phyloP scores from a whole-genome alignment of 2,888 invertebrate species.

The Linnaemya tessellans region DNA sequence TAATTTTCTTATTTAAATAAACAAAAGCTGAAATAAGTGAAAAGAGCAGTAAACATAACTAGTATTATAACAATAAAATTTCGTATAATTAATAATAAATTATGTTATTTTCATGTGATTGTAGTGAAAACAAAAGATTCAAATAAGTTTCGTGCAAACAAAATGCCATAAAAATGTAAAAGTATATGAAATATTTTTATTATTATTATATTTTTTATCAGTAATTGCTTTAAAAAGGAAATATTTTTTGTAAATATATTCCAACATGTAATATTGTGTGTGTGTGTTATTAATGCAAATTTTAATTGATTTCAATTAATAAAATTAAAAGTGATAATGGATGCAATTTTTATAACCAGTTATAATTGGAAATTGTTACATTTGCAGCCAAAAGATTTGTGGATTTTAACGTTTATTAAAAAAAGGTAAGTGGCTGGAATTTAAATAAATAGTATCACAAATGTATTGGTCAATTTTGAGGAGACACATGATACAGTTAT shows the following conservation, averaged over 20 bases:
- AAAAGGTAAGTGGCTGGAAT: constrained; percentile 51
- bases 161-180: constrained; percentile 23
- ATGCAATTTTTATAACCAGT: constrained; percentile 77
- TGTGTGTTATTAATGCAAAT: constrained; percentile 7
- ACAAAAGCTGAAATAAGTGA: constrained; percentile 1
- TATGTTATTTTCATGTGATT: background rate
- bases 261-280: constrained; percentile 7
- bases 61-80: background rate
- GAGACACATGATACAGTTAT: too few species aligned
- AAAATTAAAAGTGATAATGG: constrained; percentile 70
- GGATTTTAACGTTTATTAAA: constrained; percentile 76
- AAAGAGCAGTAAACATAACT: constrained; percentile 14
- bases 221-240: constrained; percentile 15
- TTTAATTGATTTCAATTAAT: constrained; percentile 39
- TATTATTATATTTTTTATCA: too few species aligned
- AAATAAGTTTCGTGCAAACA: background rate
- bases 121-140: constrained; percentile 1
- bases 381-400: constrained; percentile 81
- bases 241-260: background rate
- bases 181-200: background rate
- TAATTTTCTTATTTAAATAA: constrained; percentile 33
- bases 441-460: too few species aligned
- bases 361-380: constrained; percentile 79
- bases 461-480: too few species aligned
- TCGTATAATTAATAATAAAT: background rate